phyloP scores from a whole-genome alignment of 2,888 invertebrate genomes.

The Drosophila paranaensis region DNA sequence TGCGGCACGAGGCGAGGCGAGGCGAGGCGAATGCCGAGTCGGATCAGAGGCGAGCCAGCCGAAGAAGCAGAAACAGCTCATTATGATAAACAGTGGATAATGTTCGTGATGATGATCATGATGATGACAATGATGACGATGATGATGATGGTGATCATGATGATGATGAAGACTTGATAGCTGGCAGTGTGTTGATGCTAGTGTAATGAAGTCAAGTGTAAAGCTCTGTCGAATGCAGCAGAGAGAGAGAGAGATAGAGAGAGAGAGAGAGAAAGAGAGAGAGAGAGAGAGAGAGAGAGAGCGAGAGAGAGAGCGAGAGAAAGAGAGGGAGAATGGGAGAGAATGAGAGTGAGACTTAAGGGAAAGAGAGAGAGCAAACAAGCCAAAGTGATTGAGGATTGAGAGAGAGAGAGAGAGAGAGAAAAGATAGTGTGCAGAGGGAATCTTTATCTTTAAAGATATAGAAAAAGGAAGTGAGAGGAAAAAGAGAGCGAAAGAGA shows the following conservation, averaged over 20 bases:
- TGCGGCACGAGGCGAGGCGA: slow-evolving; percentile 29
- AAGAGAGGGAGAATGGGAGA: neutral
- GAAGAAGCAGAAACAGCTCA: neutral
- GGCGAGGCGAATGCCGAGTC: slow-evolving; percentile 32
- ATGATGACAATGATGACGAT: slow-evolving; percentile 10
- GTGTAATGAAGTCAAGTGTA: slow-evolving; percentile 26
- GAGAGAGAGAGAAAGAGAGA: neutral
- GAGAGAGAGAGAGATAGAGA: neutral
- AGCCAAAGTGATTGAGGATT: too few relatives aligned
- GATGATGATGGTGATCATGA: slow-evolving; percentile 3
- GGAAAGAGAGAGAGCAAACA: neutral
- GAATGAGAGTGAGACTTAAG: neutral
- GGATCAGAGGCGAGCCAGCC: slow-evolving; percentile 20
- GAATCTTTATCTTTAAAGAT: too few relatives aligned
- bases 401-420: neutral
- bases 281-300: neutral
- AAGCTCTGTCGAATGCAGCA: slow-evolving; percentile 23
- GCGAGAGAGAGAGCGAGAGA: neutral
- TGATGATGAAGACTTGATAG: slow-evolving; percentile 6
- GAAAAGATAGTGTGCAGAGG: neutral
- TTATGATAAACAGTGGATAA: slow-evolving; percentile 11
- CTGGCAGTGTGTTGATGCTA: neutral
- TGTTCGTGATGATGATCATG: slow-evolving; percentile 5
- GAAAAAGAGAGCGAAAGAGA: neutral
- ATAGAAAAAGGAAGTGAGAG: neutral